Percentiles rank a stretch among this genome's conserved stretches.
Evolutionary conservation across 2,888 invertebrate genomes (phyloP).

Genomic region (Acanthococcus lagerstroemiae): DNA sequence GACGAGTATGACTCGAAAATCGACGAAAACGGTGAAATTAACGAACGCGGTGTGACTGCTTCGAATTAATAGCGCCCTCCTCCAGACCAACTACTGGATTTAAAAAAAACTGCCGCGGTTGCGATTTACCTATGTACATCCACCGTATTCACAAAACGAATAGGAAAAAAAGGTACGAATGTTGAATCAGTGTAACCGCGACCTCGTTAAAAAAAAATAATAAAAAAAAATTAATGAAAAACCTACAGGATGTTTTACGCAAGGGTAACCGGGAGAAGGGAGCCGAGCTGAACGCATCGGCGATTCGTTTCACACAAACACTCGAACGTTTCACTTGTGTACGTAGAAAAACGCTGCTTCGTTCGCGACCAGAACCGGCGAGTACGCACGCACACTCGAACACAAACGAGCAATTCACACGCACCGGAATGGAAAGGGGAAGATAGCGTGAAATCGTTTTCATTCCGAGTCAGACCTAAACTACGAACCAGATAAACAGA

Average conservation of each 20-base stretch:
- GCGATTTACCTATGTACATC: no score
- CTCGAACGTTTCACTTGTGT: background rate
- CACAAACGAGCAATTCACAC: background rate
- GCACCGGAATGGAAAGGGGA: background rate
- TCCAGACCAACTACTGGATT: no score
- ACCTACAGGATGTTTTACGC: background rate
- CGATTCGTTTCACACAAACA: background rate
- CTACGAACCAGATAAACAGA: constrained; percentile 20
- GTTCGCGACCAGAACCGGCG: background rate
- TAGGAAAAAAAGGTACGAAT: background rate
- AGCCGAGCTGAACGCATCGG: background rate
- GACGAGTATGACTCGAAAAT: no score
- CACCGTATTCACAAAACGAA: no score
- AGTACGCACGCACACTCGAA: background rate
- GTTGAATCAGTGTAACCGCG: constrained; percentile 1
- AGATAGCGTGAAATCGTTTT: constrained; percentile 8
- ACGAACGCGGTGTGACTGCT: no score
- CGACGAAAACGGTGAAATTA: no score
- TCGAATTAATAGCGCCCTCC: no score
- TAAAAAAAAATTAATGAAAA: background rate
- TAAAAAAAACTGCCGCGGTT: no score
- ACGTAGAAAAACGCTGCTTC: background rate
- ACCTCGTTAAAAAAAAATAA: constrained; percentile 8
- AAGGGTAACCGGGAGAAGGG: constrained; percentile 12
- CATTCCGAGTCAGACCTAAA: constrained; percentile 8